Conservation (phyloP, 2,113 vertebrate species). For the Hydropotes inermis region DNA sequence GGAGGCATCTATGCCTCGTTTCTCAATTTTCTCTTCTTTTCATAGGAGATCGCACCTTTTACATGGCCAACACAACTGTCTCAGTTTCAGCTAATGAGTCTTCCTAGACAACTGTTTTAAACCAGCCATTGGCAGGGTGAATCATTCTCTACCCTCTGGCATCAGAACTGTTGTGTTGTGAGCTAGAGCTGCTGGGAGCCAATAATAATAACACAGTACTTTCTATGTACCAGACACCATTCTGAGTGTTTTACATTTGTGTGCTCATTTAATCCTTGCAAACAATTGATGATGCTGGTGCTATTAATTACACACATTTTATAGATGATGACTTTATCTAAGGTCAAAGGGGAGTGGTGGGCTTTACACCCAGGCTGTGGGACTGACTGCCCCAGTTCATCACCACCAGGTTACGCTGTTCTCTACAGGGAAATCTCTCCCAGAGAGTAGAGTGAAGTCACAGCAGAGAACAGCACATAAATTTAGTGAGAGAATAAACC, state of each 20-base stretch:
- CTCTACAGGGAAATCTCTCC: neutral
- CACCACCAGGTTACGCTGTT: neutral
- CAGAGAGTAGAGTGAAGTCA: neutral
- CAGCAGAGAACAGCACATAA: neutral
- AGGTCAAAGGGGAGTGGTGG: neutral
- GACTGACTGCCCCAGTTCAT: neutral
- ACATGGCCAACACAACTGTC: neutral
- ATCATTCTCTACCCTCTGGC: neutral
- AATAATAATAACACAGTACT: neutral
- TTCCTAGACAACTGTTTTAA: neutral
- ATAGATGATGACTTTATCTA: neutral
- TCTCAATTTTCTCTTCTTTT: neutral
- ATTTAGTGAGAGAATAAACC: neutral
- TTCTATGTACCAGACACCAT: neutral
- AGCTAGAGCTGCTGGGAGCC: neutral
- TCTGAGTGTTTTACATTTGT: neutral
- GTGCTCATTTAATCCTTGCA: neutral
- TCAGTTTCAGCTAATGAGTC: neutral
- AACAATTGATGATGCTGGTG: neutral
- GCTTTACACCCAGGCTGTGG: neutral
- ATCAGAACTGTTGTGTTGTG: neutral
- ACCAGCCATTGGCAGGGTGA: neutral
- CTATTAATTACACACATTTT: neutral
- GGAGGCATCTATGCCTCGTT: neutral
- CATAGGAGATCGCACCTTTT: neutral